Conservation (phyloP, 2,888 invertebrate genomes). For the Resseliella maxima region DNA sequence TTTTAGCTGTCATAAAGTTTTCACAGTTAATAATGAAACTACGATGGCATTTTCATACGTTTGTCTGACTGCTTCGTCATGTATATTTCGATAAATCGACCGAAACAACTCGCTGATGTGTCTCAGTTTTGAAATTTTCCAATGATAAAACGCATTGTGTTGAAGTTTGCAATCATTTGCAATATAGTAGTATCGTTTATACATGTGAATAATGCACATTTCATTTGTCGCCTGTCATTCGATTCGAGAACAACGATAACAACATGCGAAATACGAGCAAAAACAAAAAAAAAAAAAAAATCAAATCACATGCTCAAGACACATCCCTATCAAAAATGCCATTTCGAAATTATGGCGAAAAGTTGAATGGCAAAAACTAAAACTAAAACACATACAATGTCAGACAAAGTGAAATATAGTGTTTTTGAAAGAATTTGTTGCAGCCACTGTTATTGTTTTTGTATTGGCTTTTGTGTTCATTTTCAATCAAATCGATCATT, state of each 20-base stretch:
- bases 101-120: too few species aligned
- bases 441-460: too few species aligned
- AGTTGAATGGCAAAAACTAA: neutral
- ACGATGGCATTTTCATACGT: neutral
- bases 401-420: neutral
- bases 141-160: constrained; percentile 8
- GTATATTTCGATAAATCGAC: constrained; percentile 24
- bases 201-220: neutral
- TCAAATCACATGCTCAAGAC: too few species aligned
- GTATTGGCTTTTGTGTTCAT: too few species aligned
- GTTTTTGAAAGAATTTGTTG: too few species aligned
- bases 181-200: neutral
- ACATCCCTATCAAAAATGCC: too few species aligned
- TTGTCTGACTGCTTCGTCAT: neutral
- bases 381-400: neutral
- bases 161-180: too few species aligned
- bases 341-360: neutral
- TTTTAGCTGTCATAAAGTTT: constrained; percentile 44
- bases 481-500: too few species aligned
- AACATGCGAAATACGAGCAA: neutral
- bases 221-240: constrained; percentile 36
- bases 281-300: too few species aligned
- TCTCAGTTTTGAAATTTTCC: neutral
- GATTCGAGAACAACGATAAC: neutral
- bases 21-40: constrained; percentile 38